phyloP scores from a whole-genome alignment of 2,888 invertebrate genomes.

The Macaria notata region DNA sequence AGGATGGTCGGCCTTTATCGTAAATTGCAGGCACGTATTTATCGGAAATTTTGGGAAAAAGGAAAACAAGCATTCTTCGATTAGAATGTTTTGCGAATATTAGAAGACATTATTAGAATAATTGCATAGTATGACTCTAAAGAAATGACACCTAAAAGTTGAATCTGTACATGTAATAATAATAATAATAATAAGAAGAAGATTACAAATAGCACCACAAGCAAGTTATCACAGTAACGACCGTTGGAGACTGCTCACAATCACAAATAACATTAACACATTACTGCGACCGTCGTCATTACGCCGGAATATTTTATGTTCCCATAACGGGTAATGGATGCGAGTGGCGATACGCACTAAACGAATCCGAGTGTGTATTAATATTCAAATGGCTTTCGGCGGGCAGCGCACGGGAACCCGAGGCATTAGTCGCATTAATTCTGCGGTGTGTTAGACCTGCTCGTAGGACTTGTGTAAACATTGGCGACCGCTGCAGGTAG shows the following conservation, averaged over 20 bases:
- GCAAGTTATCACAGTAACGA: constrained; percentile 8
- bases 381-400: constrained; percentile 74
- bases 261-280: constrained; percentile 42
- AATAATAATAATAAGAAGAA: too few species aligned
- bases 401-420: constrained; percentile 56
- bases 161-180: too few species aligned
- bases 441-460: constrained; percentile 49
- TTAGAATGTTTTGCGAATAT: not conserved
- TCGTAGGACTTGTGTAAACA: constrained; percentile 48
- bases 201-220: too few species aligned
- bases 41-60: constrained; percentile 47
- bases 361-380: constrained; percentile 62
- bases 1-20: constrained; percentile 66
- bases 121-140: too few species aligned
- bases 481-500: constrained; percentile 41
- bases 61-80: constrained; percentile 37
- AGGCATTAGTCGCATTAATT: constrained; percentile 64
- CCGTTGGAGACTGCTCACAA: constrained; percentile 25
- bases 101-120: too few species aligned
- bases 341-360: constrained; percentile 53
- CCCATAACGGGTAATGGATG: constrained; percentile 60
- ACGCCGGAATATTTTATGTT: constrained; percentile 54
- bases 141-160: too few species aligned
- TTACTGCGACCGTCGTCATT: constrained; percentile 40
- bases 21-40: constrained; percentile 56